Percentiles rank a stretch among this genome's conserved stretches.
Conservation (phyloP, 2,888 invertebrate genomes). For the Cinara cedri region DNA sequence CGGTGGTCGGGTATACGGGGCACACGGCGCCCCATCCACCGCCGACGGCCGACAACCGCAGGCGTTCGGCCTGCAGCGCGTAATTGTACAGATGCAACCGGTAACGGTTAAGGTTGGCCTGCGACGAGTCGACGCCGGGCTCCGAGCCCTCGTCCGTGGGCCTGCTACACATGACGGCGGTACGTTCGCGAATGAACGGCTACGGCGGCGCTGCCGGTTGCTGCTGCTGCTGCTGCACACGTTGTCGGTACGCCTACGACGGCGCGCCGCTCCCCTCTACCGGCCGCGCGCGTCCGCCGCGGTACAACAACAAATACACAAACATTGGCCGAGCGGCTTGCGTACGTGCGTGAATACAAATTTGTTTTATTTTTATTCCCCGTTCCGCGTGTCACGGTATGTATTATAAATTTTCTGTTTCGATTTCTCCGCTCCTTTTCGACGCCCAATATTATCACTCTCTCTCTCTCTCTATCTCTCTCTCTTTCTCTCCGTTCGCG, state of each 20-base stretch:
- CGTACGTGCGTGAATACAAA: slow-evolving; percentile 51
- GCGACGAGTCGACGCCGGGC: slow-evolving; percentile 51
- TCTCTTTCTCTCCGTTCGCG: neutral
- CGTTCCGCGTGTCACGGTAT: slow-evolving; percentile 14
- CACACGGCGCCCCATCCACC: slow-evolving; percentile 58
- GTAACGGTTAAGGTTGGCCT: slow-evolving; percentile 60
- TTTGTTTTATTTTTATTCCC: slow-evolving; percentile 56
- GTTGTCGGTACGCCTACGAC: slow-evolving; percentile 39
- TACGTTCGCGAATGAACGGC: slow-evolving; percentile 52
- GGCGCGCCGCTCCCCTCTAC: slow-evolving; percentile 4
- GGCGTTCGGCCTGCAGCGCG: slow-evolving; percentile 61
- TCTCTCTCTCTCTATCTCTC: neutral
- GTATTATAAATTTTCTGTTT: slow-evolving; percentile 38
- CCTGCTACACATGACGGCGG: slow-evolving; percentile 52
- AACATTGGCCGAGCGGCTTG: slow-evolving; percentile 55
- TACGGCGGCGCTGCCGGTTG: slow-evolving; percentile 4
- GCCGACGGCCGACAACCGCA: slow-evolving; percentile 59
- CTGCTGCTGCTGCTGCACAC: slow-evolving; percentile 11
- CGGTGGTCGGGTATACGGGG: slow-evolving; percentile 57
- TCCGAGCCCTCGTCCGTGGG: slow-evolving; percentile 56
- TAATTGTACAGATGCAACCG: slow-evolving; percentile 62
- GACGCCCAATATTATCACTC: neutral
- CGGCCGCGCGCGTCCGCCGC: slow-evolving; percentile 32
- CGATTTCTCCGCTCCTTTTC: slow-evolving; percentile 31
- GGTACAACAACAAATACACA: slow-evolving; percentile 59